A percentile compares a stretch with the other conserved stretches of the same genome.
phyloP scores from a whole-genome alignment of 2,888 invertebrate genomes.

The Psylliodes chrysocephalus region DNA sequence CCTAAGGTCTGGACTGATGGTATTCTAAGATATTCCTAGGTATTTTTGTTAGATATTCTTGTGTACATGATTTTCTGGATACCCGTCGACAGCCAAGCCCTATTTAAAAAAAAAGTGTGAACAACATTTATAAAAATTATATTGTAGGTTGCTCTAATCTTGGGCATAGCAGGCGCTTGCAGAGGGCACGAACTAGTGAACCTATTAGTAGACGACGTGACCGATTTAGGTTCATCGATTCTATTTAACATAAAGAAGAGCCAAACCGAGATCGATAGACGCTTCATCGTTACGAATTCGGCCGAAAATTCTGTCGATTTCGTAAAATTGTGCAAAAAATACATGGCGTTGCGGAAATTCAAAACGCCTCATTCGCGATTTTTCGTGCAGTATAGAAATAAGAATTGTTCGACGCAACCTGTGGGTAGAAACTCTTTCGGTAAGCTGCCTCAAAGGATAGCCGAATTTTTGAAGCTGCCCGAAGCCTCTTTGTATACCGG shows the following conservation, averaged over 20 bases:
- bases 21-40: too few species aligned
- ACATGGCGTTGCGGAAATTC: background rate
- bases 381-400: constrained; percentile 8
- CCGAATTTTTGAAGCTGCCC: constrained; percentile 1
- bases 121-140: background rate
- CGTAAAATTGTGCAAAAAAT: constrained; percentile 4
- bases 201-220: constrained; percentile 19
- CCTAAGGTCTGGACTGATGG: too few species aligned
- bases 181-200: constrained; percentile 15
- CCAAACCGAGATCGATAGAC: constrained; percentile 13
- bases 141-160: constrained; percentile 16
- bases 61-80: too few species aligned
- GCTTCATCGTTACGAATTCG: constrained; percentile 9
- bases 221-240: constrained; percentile 22
- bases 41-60: too few species aligned
- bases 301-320: background rate
- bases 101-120: too few species aligned
- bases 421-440: constrained; percentile 26
- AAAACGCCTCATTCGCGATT: constrained; percentile 11
- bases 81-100: too few species aligned
- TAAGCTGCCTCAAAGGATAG: constrained; percentile 19
- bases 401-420: constrained; percentile 6
- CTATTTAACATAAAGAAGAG: constrained; percentile 18
- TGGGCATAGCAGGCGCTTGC: constrained; percentile 21
- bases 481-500: background rate